Base-by-base conservation (phyloP, 92 coral and sea anemone genomes). In the Epizoanthus illoricatus region DNA sequence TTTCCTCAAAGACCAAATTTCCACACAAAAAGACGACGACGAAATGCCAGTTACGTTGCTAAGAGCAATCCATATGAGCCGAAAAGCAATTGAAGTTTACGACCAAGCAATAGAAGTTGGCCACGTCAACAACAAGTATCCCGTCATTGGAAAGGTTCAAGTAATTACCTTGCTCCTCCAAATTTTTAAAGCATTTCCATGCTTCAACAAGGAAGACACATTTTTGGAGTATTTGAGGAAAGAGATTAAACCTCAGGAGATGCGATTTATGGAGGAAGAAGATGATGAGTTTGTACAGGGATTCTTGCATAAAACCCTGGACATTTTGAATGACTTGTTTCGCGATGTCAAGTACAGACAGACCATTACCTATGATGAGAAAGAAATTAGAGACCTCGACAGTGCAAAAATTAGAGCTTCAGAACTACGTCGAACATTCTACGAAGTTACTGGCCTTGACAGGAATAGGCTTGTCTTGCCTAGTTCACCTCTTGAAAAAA, bases 141-240 rank as follows among this genome's bases (percentile, higher is more conserved):
- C 74, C 19, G 69, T 80, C 60, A 65, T 80, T 21, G 84, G 84
- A 19, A 80, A 80, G 20, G 16, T 80, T 72, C 84, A 80, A 9
- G 69, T 33, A 17, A 47, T 40, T 7, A 47, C 55, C 17, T 33
- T 62, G 42, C 24, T 80, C 18, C 60, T 80, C 7, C 40, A 40
- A 59, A 80, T 80, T 65, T 17, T 63, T 23, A 80, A 80, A 43
- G 24, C 33, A 7, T 52, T 80, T 1, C 84, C 73, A 9, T 80
- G 36, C 36, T 80, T 80, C 42, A 36, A 70, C 23, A 17, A 40
- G 5, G 83, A 80, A 28, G 84, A 42, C 43, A 64, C 55, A 56
- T 80, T 80, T 54, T 42, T 63, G 36, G 21, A n/a, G 5, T 80
- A 36, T 64, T 45, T 80, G 24, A 62, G 60, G 18, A 52, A 61